phyloP scores from a whole-genome alignment of 2,113 vertebrate genomes.

The Sebastes schlegelii region DNA sequence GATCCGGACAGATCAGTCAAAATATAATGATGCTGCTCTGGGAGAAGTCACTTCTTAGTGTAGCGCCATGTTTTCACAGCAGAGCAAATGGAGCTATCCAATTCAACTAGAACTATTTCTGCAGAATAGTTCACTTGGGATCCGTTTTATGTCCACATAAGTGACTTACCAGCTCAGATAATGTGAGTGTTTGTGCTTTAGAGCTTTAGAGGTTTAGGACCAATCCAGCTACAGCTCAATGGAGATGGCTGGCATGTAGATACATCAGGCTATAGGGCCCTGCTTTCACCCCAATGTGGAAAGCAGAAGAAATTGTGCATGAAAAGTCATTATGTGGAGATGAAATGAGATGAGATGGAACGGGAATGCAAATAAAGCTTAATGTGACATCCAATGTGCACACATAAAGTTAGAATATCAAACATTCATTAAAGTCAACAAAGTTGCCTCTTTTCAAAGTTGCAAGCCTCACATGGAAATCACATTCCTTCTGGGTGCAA shows the following conservation, averaged over 20 bases:
- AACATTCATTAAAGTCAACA: not conserved
- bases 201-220: not conserved
- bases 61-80: slow-evolving; percentile 20
- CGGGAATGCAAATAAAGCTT: not conserved
- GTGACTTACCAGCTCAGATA: not conserved
- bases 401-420: not conserved
- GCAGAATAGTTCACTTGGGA: slow-evolving; percentile 24
- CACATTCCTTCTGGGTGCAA: not conserved
- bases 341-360: slow-evolving; percentile 1
- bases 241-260: not conserved
- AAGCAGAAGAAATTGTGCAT: slow-evolving; percentile 1
- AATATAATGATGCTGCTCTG: slow-evolving; percentile 28
- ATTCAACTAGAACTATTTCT: slow-evolving; percentile 32
- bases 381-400: not conserved
- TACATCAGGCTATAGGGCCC: not conserved
- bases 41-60: slow-evolving; percentile 8
- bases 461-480: slow-evolving; percentile 7
- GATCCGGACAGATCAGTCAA: slow-evolving; percentile 29
- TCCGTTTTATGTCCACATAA: slow-evolving; percentile 9
- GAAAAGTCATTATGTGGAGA: not conserved
- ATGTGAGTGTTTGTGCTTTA: not conserved
- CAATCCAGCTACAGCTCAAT: not conserved
- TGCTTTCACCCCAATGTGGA: not conserved
- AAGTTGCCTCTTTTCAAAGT: not conserved
- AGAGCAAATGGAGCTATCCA: slow-evolving; percentile 7